Evolutionary conservation across 2,113 vertebrate genomes (phyloP), one percentile per base, ranked within the genome.

Genomic region (Xiphophorus hellerii): DNA sequence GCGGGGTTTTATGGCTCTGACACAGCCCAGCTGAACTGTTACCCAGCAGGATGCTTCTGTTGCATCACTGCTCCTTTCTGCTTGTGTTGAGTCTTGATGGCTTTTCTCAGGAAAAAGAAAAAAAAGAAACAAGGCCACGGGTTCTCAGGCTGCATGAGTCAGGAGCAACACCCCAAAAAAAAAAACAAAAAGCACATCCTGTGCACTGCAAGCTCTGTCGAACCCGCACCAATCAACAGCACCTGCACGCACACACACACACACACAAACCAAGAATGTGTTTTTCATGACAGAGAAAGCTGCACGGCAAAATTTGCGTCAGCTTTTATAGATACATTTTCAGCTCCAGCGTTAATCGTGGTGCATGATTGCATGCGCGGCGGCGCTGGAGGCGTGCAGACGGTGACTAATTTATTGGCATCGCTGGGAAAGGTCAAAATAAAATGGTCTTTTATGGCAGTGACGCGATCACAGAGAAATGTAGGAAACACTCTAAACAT

Each of bases 21-120:
- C 79, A 66, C 74, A 77, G 75, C 71, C 66, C 48, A 69, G 10
- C 72, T 67, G 48, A 62, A 72, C 66, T n/a, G 84, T 67, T 66
- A 54, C 51, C 66, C 77, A 68, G 76, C 69, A 69, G 51, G 67
- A 74, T 25, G 44, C 22, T 25, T 61, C 9, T 69, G 78, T 66
- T 86, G 77, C 78, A 78, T 81, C 86, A 82, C 5, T 48, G 67
- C 73, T 76, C 78, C 73, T 74, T 82, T 31, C 62, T 28, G n/a
- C 20, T 44, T 79, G 76, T 31, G 80, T 73, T 0, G 1, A 64
- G 22, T 31, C n/a, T 61, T 14, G 29, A 66, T 51, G 33, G 20
- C 27, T 73, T 84, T 81, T 77, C 22, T 74, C 14, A 20, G 44
- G 44, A 0, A 1, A 61, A 48, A 48, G 58, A 77, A 64, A 17